A percentile compares a stretch with the other conserved stretches of the same genome.
Conservation (phyloP, 2,113 vertebrate genomes). For the Petrocephalus microphthalmus region DNA sequence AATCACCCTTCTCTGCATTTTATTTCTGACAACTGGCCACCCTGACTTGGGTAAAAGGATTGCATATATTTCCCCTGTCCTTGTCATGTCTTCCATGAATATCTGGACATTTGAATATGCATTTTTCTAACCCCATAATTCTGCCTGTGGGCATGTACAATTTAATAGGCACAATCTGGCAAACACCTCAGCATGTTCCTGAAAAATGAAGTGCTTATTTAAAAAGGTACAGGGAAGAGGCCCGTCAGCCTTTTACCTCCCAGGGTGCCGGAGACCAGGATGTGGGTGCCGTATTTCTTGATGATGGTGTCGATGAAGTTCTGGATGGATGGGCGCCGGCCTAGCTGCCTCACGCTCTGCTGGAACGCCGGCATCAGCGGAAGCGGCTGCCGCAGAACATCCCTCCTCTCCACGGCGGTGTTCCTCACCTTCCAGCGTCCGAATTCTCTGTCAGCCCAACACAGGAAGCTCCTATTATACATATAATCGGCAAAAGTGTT, state of each 20-base stretch:
- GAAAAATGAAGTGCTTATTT: background rate
- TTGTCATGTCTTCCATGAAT: background rate
- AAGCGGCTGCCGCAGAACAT: constrained; percentile 84
- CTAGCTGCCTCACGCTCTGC: constrained; percentile 88
- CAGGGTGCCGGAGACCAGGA: constrained; percentile 95
- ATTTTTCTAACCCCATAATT: background rate
- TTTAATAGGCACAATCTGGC: background rate
- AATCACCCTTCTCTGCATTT: constrained; percentile 1
- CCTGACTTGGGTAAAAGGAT: background rate
- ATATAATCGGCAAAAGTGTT: background rate
- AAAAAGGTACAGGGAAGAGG: background rate
- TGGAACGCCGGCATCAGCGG: constrained; percentile 98
- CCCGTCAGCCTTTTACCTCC: constrained; percentile 71
- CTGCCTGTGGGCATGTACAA: background rate
- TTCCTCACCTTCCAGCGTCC: constrained; percentile 99
- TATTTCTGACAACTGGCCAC: constrained; percentile 2
- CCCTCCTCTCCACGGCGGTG: constrained; percentile 89
- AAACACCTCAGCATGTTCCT: background rate
- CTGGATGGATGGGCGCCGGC: constrained; percentile 90
- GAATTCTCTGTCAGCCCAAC: constrained; percentile 79
- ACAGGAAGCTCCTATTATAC: background rate
- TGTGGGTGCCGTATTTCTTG: constrained; percentile 98
- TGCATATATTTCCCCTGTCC: background rate
- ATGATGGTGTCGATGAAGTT: constrained; percentile 99
- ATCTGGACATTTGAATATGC: background rate